Base-by-base conservation (phyloP, 1,140 invertebrate species). In the Drosophila malerkotliana region DNA sequence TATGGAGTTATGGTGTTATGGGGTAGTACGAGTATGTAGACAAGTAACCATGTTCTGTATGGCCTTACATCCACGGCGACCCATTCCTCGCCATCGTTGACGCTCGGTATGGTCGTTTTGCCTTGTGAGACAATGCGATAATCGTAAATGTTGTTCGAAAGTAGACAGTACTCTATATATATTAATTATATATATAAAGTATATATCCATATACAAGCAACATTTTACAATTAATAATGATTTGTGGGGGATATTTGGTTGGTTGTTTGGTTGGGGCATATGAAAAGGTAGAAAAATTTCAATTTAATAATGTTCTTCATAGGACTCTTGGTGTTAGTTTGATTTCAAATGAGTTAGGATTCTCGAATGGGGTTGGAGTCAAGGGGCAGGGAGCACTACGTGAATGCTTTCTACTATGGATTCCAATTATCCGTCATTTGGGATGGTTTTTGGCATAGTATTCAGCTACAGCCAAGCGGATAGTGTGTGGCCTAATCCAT, bases 51-150 rank as follows among this genome's bases (percentile, higher is more conserved):
- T 88, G 83, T 88, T 54, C 72, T 88, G 83, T 89, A 89, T 88
- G 83, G 88, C 75, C 87, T 97, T 97, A 98, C 97, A 93, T 99
- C 98, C 81, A 98, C 98, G 90, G 97, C 92, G 89, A 93, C 93
- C 94, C 98, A 96, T 95, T 99, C 98, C 93, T 98, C 98, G 88
- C 94, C 95, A 93, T 99, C 98, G 94, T 99, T 97, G 79, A 99
- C 96, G 90, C 96, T 96, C 73, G 98, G 97, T 92, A 99, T 98
- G 72, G 95, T 95, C 78, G 97, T 96, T 94, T 98, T 98, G 92
- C 98, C 98, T 95, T 99, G 98, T 90, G 98, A 95, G 90, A 99
- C 97, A 94, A 98, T 99, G 93, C 96, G 93, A 94, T 98, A 99
- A 93, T 96, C 96, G 92, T 94, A 94, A 93, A 97, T 95, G 93